A percentile compares a stretch with the other conserved stretches of the same genome.
These are phyloP conservation scores for Glomeris maerens DNA, from an alignment of 1,140 invertebrate species.

Conservation along the genomic window DNA sequence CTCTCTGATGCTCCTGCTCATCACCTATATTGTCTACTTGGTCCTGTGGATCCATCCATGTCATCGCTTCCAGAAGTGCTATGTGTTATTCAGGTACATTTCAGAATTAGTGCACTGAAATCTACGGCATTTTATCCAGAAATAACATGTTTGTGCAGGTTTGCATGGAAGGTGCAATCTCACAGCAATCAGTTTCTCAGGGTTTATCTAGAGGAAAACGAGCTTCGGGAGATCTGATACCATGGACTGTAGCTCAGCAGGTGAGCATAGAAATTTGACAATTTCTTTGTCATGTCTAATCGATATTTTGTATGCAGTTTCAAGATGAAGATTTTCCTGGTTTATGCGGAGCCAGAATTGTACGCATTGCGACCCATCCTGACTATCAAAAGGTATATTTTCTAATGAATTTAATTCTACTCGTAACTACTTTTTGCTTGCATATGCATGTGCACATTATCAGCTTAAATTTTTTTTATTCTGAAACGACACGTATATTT, in stretches of 20 bases:
- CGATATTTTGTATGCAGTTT: slow-evolving; percentile 36
- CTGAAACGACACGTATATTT: too few species aligned
- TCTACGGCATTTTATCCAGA: background rate
- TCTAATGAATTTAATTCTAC: background rate
- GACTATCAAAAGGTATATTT: slow-evolving; percentile 73
- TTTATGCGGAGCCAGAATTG: slow-evolving; percentile 76
- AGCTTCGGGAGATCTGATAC: slow-evolving; percentile 90
- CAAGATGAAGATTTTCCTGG: slow-evolving; percentile 85
- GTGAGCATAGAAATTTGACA: slow-evolving; percentile 18
- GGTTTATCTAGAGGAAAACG: slow-evolving; percentile 68
- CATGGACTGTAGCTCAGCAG: slow-evolving; percentile 95
- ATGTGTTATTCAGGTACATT: slow-evolving; percentile 64
- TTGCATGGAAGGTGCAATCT: slow-evolving; percentile 89
- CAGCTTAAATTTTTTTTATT: too few species aligned
- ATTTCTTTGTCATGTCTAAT: background rate
- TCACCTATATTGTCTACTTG: slow-evolving; percentile 88
- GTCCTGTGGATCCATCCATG: slow-evolving; percentile 55
- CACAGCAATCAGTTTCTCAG: slow-evolving; percentile 58
- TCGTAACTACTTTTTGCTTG: background rate
- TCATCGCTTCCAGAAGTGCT: slow-evolving; percentile 75
- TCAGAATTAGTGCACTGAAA: background rate
- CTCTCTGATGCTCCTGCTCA: slow-evolving; percentile 97
- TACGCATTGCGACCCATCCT: slow-evolving; percentile 95
- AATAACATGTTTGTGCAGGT: slow-evolving; percentile 38
- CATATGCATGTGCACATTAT: background rate